Percentiles rank a stretch among this genome's conserved stretches.
phyloP scores from a whole-genome alignment of 2,888 invertebrate species.

The Rotaria socialis region DNA sequence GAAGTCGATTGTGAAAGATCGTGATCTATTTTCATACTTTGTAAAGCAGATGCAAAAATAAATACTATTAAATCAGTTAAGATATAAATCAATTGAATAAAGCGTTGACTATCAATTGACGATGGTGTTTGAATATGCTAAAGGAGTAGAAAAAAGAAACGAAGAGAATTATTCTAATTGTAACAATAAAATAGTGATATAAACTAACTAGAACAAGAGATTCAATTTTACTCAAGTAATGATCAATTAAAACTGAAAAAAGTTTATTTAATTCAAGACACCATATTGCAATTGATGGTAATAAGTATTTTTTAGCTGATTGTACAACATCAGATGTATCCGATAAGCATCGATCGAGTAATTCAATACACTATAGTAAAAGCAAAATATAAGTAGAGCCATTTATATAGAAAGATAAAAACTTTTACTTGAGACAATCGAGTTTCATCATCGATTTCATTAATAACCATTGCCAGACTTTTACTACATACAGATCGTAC shows the following conservation, averaged over 20 bases:
- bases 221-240: constrained; percentile 54
- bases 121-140: constrained; percentile 44
- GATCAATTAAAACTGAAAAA: constrained; percentile 55
- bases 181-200: background rate
- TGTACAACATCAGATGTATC: constrained; percentile 60
- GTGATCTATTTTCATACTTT: background rate
- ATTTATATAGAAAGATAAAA: background rate
- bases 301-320: constrained; percentile 63
- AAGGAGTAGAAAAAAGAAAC: background rate
- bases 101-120: constrained; percentile 38
- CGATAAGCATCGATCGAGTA: constrained; percentile 42
- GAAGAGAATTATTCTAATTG: too few relatives aligned
- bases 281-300: constrained; percentile 69
- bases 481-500: constrained; percentile 67
- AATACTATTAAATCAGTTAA: constrained; percentile 27
- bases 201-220: constrained; percentile 23
- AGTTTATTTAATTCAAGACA: constrained; percentile 63
- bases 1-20: background rate
- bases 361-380: constrained; percentile 40
- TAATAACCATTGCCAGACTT: constrained; percentile 66
- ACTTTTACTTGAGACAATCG: constrained; percentile 64
- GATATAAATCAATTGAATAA: constrained; percentile 39
- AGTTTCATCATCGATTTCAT: constrained; percentile 67
- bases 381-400: background rate
- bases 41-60: background rate